phyloP scores from a whole-genome alignment of 2,113 vertebrate species.

The Paedocypris sp. region DNA sequence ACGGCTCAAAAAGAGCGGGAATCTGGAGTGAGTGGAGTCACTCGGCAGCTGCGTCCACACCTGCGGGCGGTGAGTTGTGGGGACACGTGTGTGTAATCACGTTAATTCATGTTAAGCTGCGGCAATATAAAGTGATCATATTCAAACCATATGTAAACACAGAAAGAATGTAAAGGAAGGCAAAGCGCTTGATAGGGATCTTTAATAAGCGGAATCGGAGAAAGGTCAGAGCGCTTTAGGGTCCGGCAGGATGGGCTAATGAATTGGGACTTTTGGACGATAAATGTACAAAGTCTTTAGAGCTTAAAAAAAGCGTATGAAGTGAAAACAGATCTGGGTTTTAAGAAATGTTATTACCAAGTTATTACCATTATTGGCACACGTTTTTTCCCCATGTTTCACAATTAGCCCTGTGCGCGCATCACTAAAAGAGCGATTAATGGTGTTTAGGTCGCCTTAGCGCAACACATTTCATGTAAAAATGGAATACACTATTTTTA shows the following conservation, averaged over 20 bases:
- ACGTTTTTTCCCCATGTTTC: no score
- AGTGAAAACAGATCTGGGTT: conserved; percentile 56
- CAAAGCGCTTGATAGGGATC: conserved; percentile 54
- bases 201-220: conserved; percentile 43
- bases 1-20: conserved; percentile 81
- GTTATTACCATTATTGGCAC: no score
- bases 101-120: conserved; percentile 34
- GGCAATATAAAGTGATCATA: conserved; percentile 45
- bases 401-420: no score
- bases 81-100: conserved; percentile 40
- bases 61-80: conserved; percentile 66
- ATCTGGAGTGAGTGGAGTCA: conserved; percentile 96
- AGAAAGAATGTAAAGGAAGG: conserved; percentile 39
- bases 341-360: conserved; percentile 52
- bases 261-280: conserved; percentile 47
- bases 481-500: no score
- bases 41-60: conserved; percentile 82
- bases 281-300: conserved; percentile 47
- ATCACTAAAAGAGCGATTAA: no score
- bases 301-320: conserved; percentile 33
- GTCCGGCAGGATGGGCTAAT: conserved; percentile 52
- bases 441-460: no score
- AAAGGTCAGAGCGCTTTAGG: conserved; percentile 41
- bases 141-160: conserved; percentile 53
- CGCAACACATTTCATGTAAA: no score